Evolutionary conservation across 2,888 invertebrate genomes (phyloP).

Genomic region (Drosophila merina): DNA sequence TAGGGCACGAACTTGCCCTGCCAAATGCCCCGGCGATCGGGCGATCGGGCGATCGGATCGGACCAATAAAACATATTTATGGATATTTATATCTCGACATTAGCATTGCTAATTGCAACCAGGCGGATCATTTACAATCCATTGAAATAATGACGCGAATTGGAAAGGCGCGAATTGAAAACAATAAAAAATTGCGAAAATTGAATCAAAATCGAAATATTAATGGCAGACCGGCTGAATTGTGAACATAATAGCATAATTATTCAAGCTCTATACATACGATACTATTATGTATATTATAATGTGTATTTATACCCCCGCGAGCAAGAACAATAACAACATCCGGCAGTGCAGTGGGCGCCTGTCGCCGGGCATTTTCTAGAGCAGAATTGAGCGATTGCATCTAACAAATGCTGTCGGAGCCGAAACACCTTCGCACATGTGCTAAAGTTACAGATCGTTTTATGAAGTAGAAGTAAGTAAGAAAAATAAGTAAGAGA

Average conservation of each 20-base stretch:
- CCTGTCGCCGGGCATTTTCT: constrained; percentile 72
- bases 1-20: constrained; percentile 76
- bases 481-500: neutral
- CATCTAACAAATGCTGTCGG: constrained; percentile 67
- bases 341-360: constrained; percentile 74
- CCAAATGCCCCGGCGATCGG: constrained; percentile 23
- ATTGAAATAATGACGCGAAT: constrained; percentile 48
- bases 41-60: constrained; percentile 29
- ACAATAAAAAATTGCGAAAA: constrained; percentile 42
- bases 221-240: constrained; percentile 14
- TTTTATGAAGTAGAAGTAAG: constrained; percentile 34
- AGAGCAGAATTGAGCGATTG: constrained; percentile 80
- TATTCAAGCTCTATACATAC: constrained; percentile 27
- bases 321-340: constrained; percentile 54
- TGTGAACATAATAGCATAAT: constrained; percentile 48
- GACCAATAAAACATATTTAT: constrained; percentile 59
- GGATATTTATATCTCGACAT: constrained; percentile 50
- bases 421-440: constrained; percentile 79
- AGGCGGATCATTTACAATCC: constrained; percentile 57
- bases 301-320: constrained; percentile 27
- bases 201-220: constrained; percentile 27
- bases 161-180: constrained; percentile 67
- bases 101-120: constrained; percentile 69
- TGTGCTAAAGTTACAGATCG: constrained; percentile 77
- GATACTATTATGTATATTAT: constrained; percentile 22